A percentile compares a stretch with the other conserved stretches of the same genome.
phyloP scores from a whole-genome alignment of 2,113 vertebrate species.

The Edolisoma coerulescens region DNA sequence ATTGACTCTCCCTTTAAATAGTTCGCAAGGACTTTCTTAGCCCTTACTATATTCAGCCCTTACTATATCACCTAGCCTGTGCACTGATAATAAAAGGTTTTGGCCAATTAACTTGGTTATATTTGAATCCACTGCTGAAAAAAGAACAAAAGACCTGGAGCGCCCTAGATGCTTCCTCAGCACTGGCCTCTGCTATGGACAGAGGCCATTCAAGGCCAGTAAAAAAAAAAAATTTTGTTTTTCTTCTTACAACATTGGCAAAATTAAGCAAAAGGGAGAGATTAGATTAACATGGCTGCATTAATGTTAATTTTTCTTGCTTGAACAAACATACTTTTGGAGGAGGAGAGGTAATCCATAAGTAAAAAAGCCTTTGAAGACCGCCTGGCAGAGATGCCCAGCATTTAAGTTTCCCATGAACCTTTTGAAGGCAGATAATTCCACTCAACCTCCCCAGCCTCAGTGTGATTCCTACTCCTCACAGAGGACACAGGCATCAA shows the following conservation, averaged over 20 bases:
- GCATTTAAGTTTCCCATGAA: neutral
- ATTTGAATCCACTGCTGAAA: neutral
- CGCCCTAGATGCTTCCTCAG: neutral
- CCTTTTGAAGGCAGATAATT: neutral
- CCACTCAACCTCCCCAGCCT: neutral
- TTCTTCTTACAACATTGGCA: neutral
- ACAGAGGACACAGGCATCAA: neutral
- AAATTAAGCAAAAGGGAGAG: neutral
- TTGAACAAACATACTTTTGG: neutral
- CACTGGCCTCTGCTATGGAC: neutral
- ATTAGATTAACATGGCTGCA: neutral
- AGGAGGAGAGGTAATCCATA: neutral
- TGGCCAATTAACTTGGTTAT: neutral
- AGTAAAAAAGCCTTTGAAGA: neutral
- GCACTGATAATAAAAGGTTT: neutral
- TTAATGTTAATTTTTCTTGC: neutral
- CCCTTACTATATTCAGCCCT: neutral
- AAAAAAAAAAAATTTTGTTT: neutral
- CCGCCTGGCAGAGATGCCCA: rapidly evolving
- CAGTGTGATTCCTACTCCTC: neutral
- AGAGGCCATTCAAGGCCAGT: neutral
- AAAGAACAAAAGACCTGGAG: neutral
- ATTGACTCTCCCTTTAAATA: neutral
- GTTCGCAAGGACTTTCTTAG: neutral
- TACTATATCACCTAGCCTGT: neutral